These are phyloP conservation scores for Rhynchomys soricoides DNA, from an alignment of 2,113 vertebrate species.

Conservation along the genomic window DNA sequence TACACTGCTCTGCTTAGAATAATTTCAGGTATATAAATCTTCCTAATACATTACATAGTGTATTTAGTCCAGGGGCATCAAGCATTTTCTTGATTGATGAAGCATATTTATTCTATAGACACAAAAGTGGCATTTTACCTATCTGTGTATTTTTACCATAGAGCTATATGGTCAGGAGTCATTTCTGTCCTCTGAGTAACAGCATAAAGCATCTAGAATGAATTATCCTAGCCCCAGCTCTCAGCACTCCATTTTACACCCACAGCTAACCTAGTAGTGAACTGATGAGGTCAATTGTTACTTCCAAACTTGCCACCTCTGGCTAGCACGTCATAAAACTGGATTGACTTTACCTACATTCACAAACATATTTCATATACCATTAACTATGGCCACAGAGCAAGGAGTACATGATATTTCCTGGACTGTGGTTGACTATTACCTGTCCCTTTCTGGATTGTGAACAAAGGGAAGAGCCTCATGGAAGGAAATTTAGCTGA, in stretches of 20 bases:
- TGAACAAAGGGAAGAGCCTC: not conserved
- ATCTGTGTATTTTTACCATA: not conserved
- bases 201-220: not conserved
- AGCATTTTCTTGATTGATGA: not conserved
- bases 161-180: not conserved
- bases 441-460: not conserved
- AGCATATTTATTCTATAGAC: not conserved
- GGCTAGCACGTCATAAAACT: not conserved
- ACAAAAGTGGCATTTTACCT: not conserved
- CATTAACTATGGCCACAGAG: not conserved
- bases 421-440: not conserved
- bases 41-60: not conserved
- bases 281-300: not conserved
- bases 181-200: not conserved
- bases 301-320: not conserved
- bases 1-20: not conserved
- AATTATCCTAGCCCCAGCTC: not conserved
- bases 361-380: not conserved
- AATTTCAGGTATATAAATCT: slow-evolving; percentile 18
- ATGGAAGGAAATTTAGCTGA: not conserved
- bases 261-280: not conserved
- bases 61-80: not conserved
- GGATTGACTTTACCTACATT: not conserved
- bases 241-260: not conserved
- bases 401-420: not conserved